phyloP scores from a whole-genome alignment of 1,140 invertebrate genomes.

The Philotrypesis tridentata region DNA sequence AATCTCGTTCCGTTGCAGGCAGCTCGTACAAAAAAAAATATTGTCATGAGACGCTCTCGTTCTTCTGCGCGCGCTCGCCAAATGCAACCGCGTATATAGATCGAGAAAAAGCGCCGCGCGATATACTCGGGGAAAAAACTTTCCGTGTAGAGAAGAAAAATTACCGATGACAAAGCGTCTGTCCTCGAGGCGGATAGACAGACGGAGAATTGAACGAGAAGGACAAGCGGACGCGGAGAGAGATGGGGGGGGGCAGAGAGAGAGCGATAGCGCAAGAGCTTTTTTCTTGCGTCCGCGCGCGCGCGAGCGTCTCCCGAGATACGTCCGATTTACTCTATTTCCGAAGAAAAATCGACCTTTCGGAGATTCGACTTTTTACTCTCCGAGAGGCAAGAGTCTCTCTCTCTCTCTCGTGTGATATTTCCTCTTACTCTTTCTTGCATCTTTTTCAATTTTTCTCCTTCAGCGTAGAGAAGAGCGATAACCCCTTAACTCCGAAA shows the following conservation, averaged over 20 bases:
- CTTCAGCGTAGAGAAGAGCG: conserved; percentile 17
- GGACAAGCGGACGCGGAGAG: conserved; percentile 9
- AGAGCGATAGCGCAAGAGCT: conserved; percentile 11
- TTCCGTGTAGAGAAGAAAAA: conserved; percentile 28
- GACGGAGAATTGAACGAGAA: conserved; percentile 27
- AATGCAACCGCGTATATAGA: background rate
- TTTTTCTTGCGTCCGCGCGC: conserved; percentile 18
- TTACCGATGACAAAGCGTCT: conserved; percentile 43
- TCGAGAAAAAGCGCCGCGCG: background rate
- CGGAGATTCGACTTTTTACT: conserved; percentile 37
- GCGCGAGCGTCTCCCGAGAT: conserved; percentile 37
- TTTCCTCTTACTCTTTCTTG: conserved; percentile 19
- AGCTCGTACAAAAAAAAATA: background rate
- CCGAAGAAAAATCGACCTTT: conserved; percentile 46
- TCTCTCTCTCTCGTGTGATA: background rate
- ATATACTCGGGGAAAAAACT: conserved; percentile 8
- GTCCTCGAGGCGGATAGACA: conserved; percentile 24
- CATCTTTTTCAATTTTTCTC: conserved; percentile 41
- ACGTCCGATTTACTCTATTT: conserved; percentile 44
- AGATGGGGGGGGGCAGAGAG: background rate
- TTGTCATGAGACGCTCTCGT: background rate
- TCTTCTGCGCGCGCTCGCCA: background rate
- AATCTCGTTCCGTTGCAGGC: background rate
- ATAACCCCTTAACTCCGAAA: conserved; percentile 39
- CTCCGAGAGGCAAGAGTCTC: background rate